Conservation (phyloP, 2,888 invertebrate genomes). For the Hirtodrosophila trivittata region DNA sequence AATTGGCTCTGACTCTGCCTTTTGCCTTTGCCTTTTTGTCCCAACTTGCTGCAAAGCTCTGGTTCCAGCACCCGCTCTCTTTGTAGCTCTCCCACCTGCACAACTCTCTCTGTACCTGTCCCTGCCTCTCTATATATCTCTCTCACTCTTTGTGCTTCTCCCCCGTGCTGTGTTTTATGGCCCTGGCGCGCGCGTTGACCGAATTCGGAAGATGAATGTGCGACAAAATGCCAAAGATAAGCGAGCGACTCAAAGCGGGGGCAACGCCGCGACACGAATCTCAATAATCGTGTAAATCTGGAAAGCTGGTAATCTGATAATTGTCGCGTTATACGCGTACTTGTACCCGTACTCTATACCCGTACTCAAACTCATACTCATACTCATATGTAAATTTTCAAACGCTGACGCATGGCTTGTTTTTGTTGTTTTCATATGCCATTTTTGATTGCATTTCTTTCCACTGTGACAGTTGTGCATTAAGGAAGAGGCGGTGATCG, state of each 20-base stretch:
- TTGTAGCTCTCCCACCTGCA: conserved; percentile 24
- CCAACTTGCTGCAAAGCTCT: conserved; percentile 16
- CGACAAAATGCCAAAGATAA: conserved; percentile 65
- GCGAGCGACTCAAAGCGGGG: conserved; percentile 5
- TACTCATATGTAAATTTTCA: conserved; percentile 62
- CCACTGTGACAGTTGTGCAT: conserved; percentile 45
- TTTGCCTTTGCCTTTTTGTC: conserved; percentile 10
- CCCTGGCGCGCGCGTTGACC: conserved; percentile 64
- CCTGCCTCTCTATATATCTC: conserved; percentile 3
- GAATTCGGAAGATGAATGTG: conserved; percentile 75
- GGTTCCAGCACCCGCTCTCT: conserved; percentile 2
- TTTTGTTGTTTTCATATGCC: conserved; percentile 14
- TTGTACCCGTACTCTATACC: too few relatives aligned
- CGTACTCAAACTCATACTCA: too few relatives aligned
- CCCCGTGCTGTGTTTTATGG: conserved; percentile 41
- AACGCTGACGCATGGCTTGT: conserved; percentile 54
- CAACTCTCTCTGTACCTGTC: conserved; percentile 1
- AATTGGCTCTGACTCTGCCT: conserved; percentile 65
- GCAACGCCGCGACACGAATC: conserved; percentile 1
- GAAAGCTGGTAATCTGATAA: conserved; percentile 4
- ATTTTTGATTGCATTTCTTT: conserved; percentile 34
- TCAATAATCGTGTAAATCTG: conserved; percentile 3
- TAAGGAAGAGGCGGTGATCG: conserved; percentile 49
- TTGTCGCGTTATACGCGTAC: background rate
- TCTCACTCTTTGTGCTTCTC: background rate